Base-by-base conservation (phyloP, 2,888 invertebrate species). In the Acanthococcus lagerstroemiae region DNA sequence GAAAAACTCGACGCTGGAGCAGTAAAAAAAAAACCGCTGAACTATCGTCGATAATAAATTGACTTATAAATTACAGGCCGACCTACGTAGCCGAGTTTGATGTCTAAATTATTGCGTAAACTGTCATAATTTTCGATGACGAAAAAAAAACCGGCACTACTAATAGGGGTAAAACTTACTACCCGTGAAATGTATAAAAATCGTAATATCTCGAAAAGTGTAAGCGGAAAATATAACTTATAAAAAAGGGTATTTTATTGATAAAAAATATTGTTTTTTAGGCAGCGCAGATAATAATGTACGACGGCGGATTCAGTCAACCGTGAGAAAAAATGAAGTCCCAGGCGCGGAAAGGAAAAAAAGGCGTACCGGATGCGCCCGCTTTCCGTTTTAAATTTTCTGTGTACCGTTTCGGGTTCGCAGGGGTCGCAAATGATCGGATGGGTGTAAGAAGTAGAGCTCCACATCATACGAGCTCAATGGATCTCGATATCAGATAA, bases 101-200 rank as follows among this genome's bases (percentile, higher is more conserved):
- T 63, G 44, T 63, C 63, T 63, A 63, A 63, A 63, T 63, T 63
- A 63, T 63, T 52, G 54, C 63, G 63, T 50, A 63, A 63, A 63
- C 63, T 63, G 63, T 63, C 63, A 54, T 63, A 63, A 63, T 63
- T 63, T 63, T 52, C 44, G 63, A 63, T 63, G 30, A 30, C 19
- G 50, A 52, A 52, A 52, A 21, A 48, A 48, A 48, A 54, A 44
- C 52, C 37, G 30, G 25, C 52, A 63, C 37, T 63, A 63, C 54
- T 54, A 63, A 63, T 63, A 63, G 63, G 63, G 60, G 63, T 22
- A 52, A 63, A 63, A 63, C 54, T 63, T 63, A 63, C 63, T 54
- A 63, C 63, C 63, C 63, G 63, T 63, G 63, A 63, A 63, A 63
- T 63, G 54, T 63, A 63, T 52, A 63, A 63, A 63, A 63, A 63